phyloP scores from a whole-genome alignment of 2,113 vertebrate species.

The Sturnira hondurensis region DNA sequence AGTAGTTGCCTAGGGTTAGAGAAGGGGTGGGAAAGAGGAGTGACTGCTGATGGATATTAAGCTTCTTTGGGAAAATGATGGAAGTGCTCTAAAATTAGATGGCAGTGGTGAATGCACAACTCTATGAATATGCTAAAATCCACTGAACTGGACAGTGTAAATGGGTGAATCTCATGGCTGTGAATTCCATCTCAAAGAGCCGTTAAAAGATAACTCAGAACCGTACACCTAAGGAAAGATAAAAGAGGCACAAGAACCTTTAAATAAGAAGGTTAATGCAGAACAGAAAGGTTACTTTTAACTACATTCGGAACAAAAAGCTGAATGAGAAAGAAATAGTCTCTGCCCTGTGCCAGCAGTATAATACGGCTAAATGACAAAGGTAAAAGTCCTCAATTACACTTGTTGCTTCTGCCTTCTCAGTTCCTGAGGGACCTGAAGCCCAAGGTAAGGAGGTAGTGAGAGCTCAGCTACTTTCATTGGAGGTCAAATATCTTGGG shows the following conservation, averaged over 20 bases:
- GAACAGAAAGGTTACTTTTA: slow-evolving; percentile 32
- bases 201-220: background rate
- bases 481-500: slow-evolving; percentile 16
- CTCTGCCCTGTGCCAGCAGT: background rate
- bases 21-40: background rate
- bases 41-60: background rate
- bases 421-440: background rate
- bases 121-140: slow-evolving; percentile 13
- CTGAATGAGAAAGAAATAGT: background rate
- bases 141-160: background rate
- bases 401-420: slow-evolving; percentile 38
- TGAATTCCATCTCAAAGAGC: slow-evolving; percentile 39
- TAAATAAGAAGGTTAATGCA: slow-evolving; percentile 38
- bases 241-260: slow-evolving; percentile 3
- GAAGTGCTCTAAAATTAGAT: slow-evolving; percentile 44
- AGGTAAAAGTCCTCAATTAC: slow-evolving; percentile 42
- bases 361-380: slow-evolving; percentile 23
- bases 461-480: slow-evolving; percentile 15
- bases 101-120: background rate
- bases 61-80: background rate
- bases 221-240: slow-evolving; percentile 6
- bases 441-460: slow-evolving; percentile 10
- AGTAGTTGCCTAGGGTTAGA: background rate
- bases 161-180: background rate
- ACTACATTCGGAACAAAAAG: slow-evolving; percentile 50